phyloP scores from a whole-genome alignment of 2,113 vertebrate genomes.

The Corythornis vintsioides region DNA sequence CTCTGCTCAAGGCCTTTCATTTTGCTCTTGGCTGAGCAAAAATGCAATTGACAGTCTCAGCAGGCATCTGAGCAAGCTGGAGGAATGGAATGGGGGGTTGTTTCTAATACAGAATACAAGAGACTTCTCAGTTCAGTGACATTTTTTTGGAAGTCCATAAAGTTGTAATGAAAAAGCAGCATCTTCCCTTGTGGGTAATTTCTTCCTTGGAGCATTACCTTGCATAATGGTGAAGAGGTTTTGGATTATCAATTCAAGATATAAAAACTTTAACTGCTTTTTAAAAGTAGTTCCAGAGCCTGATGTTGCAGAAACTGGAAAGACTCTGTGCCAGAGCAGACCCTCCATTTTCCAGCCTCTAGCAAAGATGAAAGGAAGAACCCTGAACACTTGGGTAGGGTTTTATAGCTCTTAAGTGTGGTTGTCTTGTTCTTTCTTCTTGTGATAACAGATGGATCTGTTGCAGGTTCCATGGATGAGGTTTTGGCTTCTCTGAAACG shows the following conservation, averaged over 20 bases:
- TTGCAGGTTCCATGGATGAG: constrained; percentile 91
- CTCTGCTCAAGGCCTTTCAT: constrained; percentile 27
- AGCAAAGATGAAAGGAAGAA: background rate
- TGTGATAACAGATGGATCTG: background rate
- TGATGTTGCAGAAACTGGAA: background rate
- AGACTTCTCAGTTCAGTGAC: constrained; percentile 1
- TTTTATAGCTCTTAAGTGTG: background rate
- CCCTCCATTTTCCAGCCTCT: background rate
- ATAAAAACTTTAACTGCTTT: constrained; percentile 7
- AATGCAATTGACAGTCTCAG: constrained; percentile 43
- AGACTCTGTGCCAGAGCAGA: background rate
- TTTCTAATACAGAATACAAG: background rate
- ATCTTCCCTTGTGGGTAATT: constrained; percentile 24
- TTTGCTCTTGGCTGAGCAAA: constrained; percentile 59
- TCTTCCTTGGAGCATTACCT: background rate
- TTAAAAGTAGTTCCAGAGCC: background rate
- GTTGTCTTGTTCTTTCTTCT: background rate
- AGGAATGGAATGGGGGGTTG: background rate
- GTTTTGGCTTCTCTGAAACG: constrained; percentile 90
- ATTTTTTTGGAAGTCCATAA: constrained; percentile 30
- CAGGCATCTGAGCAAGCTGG: constrained; percentile 25
- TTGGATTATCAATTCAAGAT: background rate
- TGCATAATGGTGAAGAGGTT: background rate
- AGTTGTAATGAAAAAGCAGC: constrained; percentile 38
- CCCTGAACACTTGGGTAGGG: background rate